Percentiles rank a stretch among this genome's conserved stretches.
These are phyloP conservation scores for Catharus minimus DNA, from an alignment of 2,113 vertebrate genomes.

Conservation along the genomic window DNA sequence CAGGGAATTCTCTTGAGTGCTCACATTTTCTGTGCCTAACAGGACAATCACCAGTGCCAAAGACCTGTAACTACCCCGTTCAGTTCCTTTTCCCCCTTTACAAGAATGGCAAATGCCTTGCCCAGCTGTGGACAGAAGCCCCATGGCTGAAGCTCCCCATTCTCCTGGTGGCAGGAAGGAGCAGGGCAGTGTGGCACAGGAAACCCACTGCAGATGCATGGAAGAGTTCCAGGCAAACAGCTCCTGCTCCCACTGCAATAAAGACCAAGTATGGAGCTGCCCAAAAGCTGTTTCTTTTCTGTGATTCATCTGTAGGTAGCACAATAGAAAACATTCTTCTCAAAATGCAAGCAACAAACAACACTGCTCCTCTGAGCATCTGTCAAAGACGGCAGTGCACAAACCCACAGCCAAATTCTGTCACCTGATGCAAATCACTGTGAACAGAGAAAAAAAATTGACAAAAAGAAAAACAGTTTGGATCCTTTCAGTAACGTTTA, in stretches of 20 bases:
- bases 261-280: background rate
- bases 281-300: background rate
- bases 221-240: background rate
- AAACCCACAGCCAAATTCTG: background rate
- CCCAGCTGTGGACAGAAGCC: background rate
- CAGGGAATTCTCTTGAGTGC: background rate
- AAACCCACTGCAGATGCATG: background rate
- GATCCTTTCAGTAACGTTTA: slow-evolving; percentile 7
- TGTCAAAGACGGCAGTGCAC: background rate
- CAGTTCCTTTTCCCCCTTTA: background rate
- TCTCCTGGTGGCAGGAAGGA: background rate
- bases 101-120: background rate
- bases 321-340: background rate
- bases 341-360: background rate
- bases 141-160: background rate
- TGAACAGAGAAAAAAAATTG: background rate
- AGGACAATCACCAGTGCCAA: background rate
- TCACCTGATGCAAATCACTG: background rate
- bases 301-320: background rate
- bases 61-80: rapidly evolving
- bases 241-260: background rate
- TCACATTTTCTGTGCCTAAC: background rate
- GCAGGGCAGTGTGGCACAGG: background rate
- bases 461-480: background rate
- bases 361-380: background rate